A percentile compares a stretch with the other conserved stretches of the same genome.
phyloP scores from a whole-genome alignment of 2,113 vertebrate species.

The Thryonomys swinderianus region DNA sequence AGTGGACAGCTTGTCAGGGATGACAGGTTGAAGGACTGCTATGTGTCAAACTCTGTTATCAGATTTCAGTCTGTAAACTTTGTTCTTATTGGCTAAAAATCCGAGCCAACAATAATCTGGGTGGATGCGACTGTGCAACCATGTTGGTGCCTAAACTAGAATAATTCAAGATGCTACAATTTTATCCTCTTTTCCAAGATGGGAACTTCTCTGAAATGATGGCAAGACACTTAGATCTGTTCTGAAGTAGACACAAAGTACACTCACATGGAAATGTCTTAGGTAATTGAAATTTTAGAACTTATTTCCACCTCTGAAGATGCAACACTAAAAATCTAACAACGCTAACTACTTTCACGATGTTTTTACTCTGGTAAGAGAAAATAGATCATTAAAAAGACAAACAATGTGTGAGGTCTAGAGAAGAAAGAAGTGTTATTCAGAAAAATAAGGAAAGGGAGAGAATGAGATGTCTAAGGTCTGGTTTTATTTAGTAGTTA shows the following conservation, averaged over 20 bases:
- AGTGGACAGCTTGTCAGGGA: neutral
- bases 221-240: neutral
- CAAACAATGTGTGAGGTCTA: neutral
- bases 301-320: neutral
- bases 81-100: neutral
- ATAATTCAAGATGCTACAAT: neutral
- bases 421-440: neutral
- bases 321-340: neutral
- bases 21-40: neutral
- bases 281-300: neutral
- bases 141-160: neutral
- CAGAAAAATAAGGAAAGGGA: neutral
- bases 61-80: neutral
- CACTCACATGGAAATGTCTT: neutral
- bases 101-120: neutral
- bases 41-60: neutral
- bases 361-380: neutral
- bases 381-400: neutral
- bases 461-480: neutral
- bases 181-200: neutral
- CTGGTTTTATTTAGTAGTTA: neutral
- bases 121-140: neutral
- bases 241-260: slow-evolving; percentile 12
- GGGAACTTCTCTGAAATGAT: neutral
- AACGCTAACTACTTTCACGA: neutral